phyloP scores from a whole-genome alignment of 2,888 invertebrate genomes.

The Acheta domesticus region DNA sequence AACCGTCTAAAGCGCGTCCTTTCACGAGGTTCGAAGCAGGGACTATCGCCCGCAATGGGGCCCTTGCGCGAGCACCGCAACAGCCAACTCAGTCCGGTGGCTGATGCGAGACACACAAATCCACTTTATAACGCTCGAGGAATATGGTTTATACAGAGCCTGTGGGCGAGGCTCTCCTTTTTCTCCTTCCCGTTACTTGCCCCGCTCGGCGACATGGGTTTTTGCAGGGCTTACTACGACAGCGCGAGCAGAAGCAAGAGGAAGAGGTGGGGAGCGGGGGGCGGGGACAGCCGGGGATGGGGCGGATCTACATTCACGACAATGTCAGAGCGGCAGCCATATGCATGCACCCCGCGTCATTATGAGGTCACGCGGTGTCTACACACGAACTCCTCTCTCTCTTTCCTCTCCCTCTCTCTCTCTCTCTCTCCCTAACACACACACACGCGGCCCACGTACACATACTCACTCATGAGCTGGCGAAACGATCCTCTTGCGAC shows the following conservation, averaged over 20 bases:
- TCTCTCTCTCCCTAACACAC: background rate
- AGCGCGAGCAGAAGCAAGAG: background rate
- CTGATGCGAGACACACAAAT: conserved; percentile 18
- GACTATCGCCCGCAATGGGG: too few relatives aligned
- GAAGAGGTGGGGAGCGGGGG: background rate
- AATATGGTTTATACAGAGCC: too few relatives aligned
- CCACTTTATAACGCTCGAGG: background rate
- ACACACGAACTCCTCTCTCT: background rate
- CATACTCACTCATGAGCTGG: too few relatives aligned
- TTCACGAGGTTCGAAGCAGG: too few relatives aligned
- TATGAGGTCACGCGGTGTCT: background rate
- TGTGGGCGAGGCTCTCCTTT: background rate
- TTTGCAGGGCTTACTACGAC: background rate
- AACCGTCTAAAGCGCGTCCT: too few relatives aligned
- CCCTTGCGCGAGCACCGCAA: background rate
- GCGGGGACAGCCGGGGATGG: background rate
- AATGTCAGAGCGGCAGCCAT: background rate
- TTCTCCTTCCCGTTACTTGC: background rate
- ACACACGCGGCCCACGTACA: too few relatives aligned
- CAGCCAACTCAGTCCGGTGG: background rate
- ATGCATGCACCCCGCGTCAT: conserved; percentile 4
- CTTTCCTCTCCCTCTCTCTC: background rate
- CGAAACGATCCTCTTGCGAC: too few relatives aligned
- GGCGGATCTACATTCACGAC: background rate
- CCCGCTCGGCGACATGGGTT: too few relatives aligned